These are phyloP conservation scores for Adoxophyes honmai DNA, from an alignment of 1,140 invertebrate genomes.

Conservation along the genomic window DNA sequence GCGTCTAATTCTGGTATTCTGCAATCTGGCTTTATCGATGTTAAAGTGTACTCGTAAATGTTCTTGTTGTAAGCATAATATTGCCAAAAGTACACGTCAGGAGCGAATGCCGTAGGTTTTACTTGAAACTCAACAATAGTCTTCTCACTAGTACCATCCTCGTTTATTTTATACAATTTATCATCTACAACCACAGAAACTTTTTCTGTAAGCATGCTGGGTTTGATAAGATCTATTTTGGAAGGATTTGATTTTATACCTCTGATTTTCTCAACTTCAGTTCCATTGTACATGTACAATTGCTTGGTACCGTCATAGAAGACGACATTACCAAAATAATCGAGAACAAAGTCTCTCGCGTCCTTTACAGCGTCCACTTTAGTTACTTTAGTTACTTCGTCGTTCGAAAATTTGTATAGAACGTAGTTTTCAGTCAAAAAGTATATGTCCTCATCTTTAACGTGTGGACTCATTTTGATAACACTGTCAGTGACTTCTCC, in stretches of 20 bases:
- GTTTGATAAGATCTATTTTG: conserved; percentile 30
- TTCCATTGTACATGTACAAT: conserved; percentile 28
- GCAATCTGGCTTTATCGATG: too few species aligned
- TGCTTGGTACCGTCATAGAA: conserved; percentile 40
- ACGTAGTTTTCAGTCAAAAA: conserved; percentile 48
- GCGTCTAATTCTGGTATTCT: too few species aligned
- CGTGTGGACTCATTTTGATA: conserved; percentile 41
- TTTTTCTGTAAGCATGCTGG: conserved; percentile 38
- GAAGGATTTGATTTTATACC: conserved; percentile 36
- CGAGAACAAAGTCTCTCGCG: conserved; percentile 45
- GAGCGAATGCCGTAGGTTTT: conserved; percentile 39
- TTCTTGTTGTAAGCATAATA: too few species aligned
- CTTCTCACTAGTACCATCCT: conserved; percentile 33
- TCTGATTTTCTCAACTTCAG: conserved; percentile 34
- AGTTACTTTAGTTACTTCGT: conserved; percentile 42
- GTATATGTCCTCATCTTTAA: conserved; percentile 38
- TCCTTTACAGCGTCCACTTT: conserved; percentile 32
- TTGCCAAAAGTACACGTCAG: too few species aligned
- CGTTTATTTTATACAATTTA: conserved; percentile 28
- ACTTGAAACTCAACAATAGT: conserved; percentile 27
- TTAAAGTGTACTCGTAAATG: too few species aligned
- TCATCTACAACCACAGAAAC: conserved; percentile 34
- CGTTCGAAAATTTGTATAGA: conserved; percentile 42
- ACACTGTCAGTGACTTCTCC: conserved; percentile 46
- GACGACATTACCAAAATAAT: conserved; percentile 45